A percentile compares a stretch with the other conserved stretches of the same genome.
These are phyloP conservation scores for Carettochelys insculpta DNA, from an alignment of 2,113 vertebrate species.

Conservation along the genomic window DNA sequence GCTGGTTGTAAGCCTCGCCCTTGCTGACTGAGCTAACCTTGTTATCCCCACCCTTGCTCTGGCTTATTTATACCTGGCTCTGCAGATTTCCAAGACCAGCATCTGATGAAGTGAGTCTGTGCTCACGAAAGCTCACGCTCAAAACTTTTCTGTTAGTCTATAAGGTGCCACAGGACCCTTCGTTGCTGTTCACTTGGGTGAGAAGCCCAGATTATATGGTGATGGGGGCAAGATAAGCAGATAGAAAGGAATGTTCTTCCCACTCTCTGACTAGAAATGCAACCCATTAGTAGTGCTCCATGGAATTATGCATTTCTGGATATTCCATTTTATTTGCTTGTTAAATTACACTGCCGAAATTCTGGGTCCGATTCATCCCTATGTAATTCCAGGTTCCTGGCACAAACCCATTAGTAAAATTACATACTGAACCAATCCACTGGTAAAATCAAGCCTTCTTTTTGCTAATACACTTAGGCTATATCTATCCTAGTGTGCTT, in stretches of 20 bases:
- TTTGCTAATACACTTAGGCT: not conserved
- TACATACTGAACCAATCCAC: not conserved
- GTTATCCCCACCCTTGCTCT: too few relatives aligned
- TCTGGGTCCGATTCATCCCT: rapidly evolving
- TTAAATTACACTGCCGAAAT: not conserved
- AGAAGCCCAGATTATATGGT: not conserved
- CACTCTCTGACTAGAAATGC: not conserved
- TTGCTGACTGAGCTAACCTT: too few relatives aligned
- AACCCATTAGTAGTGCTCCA: not conserved
- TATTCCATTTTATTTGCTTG: not conserved
- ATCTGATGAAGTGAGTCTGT: too few relatives aligned
- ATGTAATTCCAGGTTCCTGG: rapidly evolving
- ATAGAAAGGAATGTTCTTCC: not conserved
- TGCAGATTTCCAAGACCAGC: too few relatives aligned
- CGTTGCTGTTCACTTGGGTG: too few relatives aligned
- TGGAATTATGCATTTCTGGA: not conserved
- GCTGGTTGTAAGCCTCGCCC: too few relatives aligned
- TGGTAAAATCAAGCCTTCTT: not conserved
- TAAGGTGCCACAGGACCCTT: too few relatives aligned
- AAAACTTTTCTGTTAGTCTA: too few relatives aligned
- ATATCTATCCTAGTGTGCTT: too few relatives aligned
- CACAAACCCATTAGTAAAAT: not conserved
- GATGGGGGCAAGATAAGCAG: not conserved
- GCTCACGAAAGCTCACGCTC: too few relatives aligned
- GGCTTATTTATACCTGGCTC: too few relatives aligned